Evolutionary conservation across 1,140 invertebrate species (phyloP), one percentile per base, ranked within the genome.

Genomic region (Polypedilum vanderplanki): DNA sequence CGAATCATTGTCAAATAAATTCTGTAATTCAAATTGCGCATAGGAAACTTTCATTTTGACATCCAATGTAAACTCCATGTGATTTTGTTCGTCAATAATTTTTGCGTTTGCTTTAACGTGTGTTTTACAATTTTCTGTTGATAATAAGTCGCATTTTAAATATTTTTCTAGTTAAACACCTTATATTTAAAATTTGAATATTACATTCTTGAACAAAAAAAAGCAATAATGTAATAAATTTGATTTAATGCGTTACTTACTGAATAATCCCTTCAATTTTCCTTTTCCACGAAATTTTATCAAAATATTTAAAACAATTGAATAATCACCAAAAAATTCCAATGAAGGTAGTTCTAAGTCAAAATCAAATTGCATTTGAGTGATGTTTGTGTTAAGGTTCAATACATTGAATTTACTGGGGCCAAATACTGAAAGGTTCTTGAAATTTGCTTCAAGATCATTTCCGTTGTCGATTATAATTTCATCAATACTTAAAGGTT

Each of bases 251-350:
- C 24, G 24, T 33, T 20, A 18, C 65, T 70, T 22, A 70, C 65
- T 70, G 70, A 86, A 87, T 78, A 83, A 85, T 77, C 88, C 88
- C 3, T 83, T 84, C 5, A 89, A 81, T 41, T 85, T 83, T 33
- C 89, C 89, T n/a, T 81, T 83, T 74, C 88, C 89, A 75, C 84
- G 79, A 20, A 90, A 83, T 73, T 85, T 84, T 15, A 90, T 79
- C n/a, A 89, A 75, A 12, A 86, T 83, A 65, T 83, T 82, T 73
- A 88, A 80, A 0, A 18, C 65, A 20, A 70, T 70, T n/a, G 85
- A 81, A 77, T 87, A 88, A 74, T 84, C 80, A 0, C 85, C 85
- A 1, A 80, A 77, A 15, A 88, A 80, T 17, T 80, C 79, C 1
- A 87, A 77, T 7, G 80, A 77, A 0, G 84, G 83, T 10, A 87